These are phyloP conservation scores for Microchrysa polita DNA, from an alignment of 2,888 invertebrate genomes.

Conservation along the genomic window DNA sequence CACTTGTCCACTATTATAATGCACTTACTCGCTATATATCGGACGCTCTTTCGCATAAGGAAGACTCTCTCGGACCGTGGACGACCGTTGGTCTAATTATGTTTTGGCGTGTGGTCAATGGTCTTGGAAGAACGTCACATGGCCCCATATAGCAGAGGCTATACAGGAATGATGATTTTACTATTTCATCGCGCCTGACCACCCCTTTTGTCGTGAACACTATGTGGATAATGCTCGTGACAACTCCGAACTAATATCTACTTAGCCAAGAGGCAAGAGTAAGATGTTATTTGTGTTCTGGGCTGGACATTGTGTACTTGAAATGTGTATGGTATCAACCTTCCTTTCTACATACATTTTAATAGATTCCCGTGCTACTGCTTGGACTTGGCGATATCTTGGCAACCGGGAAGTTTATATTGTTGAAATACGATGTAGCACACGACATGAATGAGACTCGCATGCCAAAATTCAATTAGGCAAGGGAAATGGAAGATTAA, in stretches of 20 bases:
- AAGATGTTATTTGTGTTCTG: conserved; percentile 7
- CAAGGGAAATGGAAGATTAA: not conserved
- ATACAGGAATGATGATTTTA: not conserved
- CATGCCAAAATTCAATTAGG: conserved; percentile 17
- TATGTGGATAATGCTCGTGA: not conserved
- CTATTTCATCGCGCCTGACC: not conserved
- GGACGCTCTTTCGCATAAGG: not conserved
- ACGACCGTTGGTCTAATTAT: conserved; percentile 1
- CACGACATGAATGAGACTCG: not conserved
- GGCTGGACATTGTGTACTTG: conserved; percentile 1
- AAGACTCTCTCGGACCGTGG: not conserved
- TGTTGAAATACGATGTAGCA: not conserved
- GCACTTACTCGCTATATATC: too few relatives aligned
- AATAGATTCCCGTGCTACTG: not conserved
- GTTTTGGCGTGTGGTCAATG: conserved; percentile 22
- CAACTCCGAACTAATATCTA: too few relatives aligned
- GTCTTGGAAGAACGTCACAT: not conserved
- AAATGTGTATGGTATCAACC: not conserved
- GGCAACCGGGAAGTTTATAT: not conserved
- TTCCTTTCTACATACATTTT: too few relatives aligned
- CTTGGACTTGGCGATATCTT: not conserved
- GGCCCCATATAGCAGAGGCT: not conserved
- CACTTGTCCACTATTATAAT: not conserved
- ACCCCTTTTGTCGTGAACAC: not conserved
- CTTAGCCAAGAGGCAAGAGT: too few relatives aligned